phyloP scores from a whole-genome alignment of 2,888 invertebrate species.

The Prenolepis imparis region DNA sequence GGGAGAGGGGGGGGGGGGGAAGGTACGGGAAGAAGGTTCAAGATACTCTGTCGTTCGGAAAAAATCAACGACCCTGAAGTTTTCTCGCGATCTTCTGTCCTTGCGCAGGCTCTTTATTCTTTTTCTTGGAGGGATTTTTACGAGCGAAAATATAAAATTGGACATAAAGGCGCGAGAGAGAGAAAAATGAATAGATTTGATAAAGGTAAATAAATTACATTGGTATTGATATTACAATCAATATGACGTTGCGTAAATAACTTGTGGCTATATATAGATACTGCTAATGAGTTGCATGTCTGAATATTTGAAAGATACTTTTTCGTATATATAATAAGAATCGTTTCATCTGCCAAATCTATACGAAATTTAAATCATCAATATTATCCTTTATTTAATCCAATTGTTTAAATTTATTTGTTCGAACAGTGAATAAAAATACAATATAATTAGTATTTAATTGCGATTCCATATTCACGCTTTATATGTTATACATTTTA shows the following conservation, averaged over 20 bases:
- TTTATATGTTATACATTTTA: not conserved
- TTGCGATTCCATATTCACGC: not conserved
- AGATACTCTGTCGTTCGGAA: conserved; percentile 19
- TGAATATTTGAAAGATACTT: not conserved
- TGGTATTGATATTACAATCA: not conserved
- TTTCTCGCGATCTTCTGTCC: not conserved
- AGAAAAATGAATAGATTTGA: not conserved
- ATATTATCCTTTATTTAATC: not conserved
- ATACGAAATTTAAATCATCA: not conserved
- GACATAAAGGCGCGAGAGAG: not conserved
- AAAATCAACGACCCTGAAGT: conserved; percentile 4
- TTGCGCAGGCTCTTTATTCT: not conserved
- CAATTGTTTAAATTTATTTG: not conserved
- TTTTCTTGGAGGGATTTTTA: not conserved
- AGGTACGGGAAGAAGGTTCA: conserved; percentile 9
- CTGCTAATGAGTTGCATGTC: conserved; percentile 1
- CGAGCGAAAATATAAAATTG: not conserved
- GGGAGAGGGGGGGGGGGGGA: not conserved
- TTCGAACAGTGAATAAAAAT: not conserved
- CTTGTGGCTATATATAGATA: not conserved
- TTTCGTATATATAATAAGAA: not conserved
- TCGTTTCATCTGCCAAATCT: not conserved
- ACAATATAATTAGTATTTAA: not conserved
- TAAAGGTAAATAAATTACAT: not conserved
- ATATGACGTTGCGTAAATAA: not conserved